A percentile compares a stretch with the other conserved stretches of the same genome.
These are phyloP conservation scores for Taxidea taxus DNA, from an alignment of 2,113 vertebrate species.

Conservation along the genomic window DNA sequence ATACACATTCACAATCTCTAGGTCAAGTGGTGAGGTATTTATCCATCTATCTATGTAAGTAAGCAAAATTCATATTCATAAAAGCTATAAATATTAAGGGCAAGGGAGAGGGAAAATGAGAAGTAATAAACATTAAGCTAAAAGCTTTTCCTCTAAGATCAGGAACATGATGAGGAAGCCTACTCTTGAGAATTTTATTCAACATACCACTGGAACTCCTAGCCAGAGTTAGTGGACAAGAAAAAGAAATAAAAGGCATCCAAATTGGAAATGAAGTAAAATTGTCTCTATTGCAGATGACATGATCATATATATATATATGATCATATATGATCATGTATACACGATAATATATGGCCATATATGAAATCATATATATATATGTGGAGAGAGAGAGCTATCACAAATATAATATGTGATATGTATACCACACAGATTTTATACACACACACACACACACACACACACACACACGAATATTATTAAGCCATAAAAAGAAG, in stretches of 20 bases:
- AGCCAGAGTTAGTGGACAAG: background rate
- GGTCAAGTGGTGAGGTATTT: background rate
- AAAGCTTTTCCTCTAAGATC: background rate
- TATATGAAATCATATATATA: background rate
- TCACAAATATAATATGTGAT: background rate
- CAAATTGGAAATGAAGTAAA: background rate
- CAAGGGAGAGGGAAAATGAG: background rate
- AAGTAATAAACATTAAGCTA: background rate
- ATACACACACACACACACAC: background rate
- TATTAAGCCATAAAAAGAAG: too few species aligned
- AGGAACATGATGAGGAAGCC: background rate
- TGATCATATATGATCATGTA: background rate
- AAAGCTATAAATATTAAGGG: conserved; percentile 26
- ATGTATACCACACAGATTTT: background rate
- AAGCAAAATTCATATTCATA: background rate
- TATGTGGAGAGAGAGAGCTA: background rate
- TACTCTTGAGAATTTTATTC: background rate
- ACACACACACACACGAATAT: background rate
- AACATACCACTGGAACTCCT: background rate
- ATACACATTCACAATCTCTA: background rate
- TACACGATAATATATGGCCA: background rate
- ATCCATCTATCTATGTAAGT: background rate
- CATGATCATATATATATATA: background rate
- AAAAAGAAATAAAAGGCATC: background rate
- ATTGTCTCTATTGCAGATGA: background rate